These are phyloP conservation scores for Pleuronectes platessa DNA, from an alignment of 2,113 vertebrate species.

Conservation along the genomic window DNA sequence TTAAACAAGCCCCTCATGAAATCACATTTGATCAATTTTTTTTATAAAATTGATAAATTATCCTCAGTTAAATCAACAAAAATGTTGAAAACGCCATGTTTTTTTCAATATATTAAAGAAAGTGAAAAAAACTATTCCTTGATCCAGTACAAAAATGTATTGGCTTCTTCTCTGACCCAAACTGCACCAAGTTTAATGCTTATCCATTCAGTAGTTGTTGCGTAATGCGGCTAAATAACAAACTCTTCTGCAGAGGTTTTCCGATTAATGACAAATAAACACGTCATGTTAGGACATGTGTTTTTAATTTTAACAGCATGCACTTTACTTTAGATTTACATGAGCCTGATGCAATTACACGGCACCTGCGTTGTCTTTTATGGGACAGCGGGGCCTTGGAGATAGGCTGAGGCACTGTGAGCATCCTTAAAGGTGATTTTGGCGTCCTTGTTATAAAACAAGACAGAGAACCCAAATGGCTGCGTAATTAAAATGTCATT, in stretches of 20 bases:
- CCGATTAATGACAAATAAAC: background rate
- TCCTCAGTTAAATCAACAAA: background rate
- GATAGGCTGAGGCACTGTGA: conserved; percentile 34
- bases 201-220: background rate
- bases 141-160: background rate
- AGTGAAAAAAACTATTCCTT: background rate
- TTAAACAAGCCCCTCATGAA: too few relatives aligned
- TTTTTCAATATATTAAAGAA: background rate
- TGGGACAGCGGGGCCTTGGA: conserved; percentile 37
- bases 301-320: conserved; percentile 17
- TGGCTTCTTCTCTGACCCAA: too few relatives aligned
- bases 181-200: background rate
- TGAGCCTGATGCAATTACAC: conserved; percentile 32
- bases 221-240: background rate
- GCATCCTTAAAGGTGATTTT: conserved; percentile 60
- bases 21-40: too few relatives aligned
- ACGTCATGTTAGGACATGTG: conserved; percentile 4
- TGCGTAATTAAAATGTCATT: conserved; percentile 80
- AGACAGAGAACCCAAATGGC: conserved; percentile 65
- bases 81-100: background rate
- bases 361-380: conserved; percentile 39
- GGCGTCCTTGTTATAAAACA: conserved; percentile 65
- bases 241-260: background rate
- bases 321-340: conserved; percentile 38
- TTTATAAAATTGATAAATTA: background rate